Evolutionary conservation across 2,888 invertebrate species (phyloP).

Genomic region (Tenthredo distinguenda): DNA sequence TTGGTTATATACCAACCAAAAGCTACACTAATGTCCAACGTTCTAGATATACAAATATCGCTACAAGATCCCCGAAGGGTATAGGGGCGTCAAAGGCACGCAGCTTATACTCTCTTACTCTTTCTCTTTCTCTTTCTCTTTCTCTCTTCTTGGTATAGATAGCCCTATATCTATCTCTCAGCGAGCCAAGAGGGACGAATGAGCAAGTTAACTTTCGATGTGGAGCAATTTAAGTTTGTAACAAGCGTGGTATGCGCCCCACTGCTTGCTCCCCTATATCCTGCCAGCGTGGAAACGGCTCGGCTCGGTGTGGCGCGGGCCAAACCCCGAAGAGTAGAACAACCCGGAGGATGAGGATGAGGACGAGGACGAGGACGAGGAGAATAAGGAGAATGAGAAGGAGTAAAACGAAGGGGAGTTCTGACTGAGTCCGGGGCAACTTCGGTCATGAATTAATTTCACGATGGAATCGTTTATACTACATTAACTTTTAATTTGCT

Average conservation of each 20-base stretch:
- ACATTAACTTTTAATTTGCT: conserved; percentile 69
- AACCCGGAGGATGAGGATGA: not conserved
- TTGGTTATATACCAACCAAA: not conserved
- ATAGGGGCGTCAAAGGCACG: not conserved
- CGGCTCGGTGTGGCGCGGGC: conserved; percentile 33
- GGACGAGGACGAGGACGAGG: not conserved
- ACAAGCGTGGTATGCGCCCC: conserved; percentile 65
- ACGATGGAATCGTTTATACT: conserved; percentile 66
- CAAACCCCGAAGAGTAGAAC: conserved; percentile 25
- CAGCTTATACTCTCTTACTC: not conserved
- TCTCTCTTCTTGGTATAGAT: not conserved
- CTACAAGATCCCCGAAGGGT: not conserved
- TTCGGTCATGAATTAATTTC: conserved; percentile 69
- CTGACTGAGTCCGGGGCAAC: conserved; percentile 61
- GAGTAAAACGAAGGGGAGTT: conserved; percentile 51
- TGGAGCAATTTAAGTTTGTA: conserved; percentile 71
- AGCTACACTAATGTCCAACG: conserved; percentile 20
- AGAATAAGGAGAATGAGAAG: not conserved
- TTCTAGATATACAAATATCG: conserved; percentile 21
- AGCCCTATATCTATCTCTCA: not conserved
- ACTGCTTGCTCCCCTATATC: conserved; percentile 40
- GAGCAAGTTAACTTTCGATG: conserved; percentile 70
- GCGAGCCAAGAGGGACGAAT: conserved; percentile 62
- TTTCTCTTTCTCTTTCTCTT: not conserved
- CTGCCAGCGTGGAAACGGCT: conserved; percentile 12